Base-by-base conservation (phyloP, 2,113 vertebrate species). In the Hiodon alosoides region DNA sequence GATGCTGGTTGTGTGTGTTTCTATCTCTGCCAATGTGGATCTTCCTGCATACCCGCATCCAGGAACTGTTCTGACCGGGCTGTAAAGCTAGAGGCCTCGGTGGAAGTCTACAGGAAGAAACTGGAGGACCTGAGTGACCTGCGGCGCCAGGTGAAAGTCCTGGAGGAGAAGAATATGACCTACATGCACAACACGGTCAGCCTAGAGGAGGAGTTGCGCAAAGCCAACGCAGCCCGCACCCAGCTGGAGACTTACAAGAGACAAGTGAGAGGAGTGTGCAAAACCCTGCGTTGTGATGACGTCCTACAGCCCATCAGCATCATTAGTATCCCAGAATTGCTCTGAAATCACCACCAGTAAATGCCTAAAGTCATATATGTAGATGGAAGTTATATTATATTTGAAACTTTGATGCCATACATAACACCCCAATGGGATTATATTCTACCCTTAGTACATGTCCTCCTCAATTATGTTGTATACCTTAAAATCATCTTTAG, bases 101-200 rank as follows among this genome's bases (percentile, higher is more conserved):
- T 99, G 53, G 97, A 99, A 11, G 90, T 94, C 0, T 99, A 99
- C 84, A 92, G 96, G 69, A 96, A 95, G 78, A 99, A 98, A 79
- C 90, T 99, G 67, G 95, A 98, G 83, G 97, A 97, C 71, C 88
- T 99, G 65, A 94, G 91, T 4, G 96, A 98, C 83, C 92, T 99
- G 76, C 93, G 95, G 80, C 91, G 94, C 78, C 97, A 99, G 83
- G 92, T 99, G 81, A 98, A 95, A 80, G 91, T 91, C 52, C 87
- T 99, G 83, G 97, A 99, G 82, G 95, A 99, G 83, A 96, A 95
- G 74, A 99, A 98, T 82, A 93, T 94, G 91, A 95, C 94, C 83
- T 98, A 99, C 82, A 96, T 98, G 97, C 94, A 98, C 60, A 99
- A 97, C 81, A 98, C 95, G 0, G 93, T 98, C 78, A 95, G 94